phyloP scores from a whole-genome alignment of 2,113 vertebrate genomes.

The Siniperca chuatsi region DNA sequence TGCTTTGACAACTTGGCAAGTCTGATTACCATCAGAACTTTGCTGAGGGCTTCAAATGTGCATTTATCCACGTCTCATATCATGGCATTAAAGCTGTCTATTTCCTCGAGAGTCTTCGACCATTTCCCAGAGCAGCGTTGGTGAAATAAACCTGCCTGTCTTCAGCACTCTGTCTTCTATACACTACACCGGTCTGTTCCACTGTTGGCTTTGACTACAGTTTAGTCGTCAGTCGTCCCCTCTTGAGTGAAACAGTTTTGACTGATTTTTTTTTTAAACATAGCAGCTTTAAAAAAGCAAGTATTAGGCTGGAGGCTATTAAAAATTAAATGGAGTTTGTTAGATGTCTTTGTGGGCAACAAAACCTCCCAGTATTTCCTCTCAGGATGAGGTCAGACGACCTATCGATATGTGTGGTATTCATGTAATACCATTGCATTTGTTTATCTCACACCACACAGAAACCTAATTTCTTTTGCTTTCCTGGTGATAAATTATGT shows the following conservation, averaged over 20 bases:
- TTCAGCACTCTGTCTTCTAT: slow-evolving; percentile 2
- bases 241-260: slow-evolving; percentile 25
- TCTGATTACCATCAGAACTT: slow-evolving; percentile 18
- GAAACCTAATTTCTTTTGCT: slow-evolving; percentile 62
- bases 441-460: slow-evolving; percentile 54
- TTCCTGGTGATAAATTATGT: slow-evolving; percentile 72
- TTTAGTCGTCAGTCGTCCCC: slow-evolving; percentile 29
- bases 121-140: neutral
- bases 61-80: slow-evolving; percentile 13
- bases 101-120: neutral
- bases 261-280: neutral
- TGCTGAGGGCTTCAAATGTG: slow-evolving; percentile 24
- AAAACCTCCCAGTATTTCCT: slow-evolving; percentile 14
- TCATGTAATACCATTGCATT: slow-evolving; percentile 51
- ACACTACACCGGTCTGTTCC: slow-evolving; percentile 36
- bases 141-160: slow-evolving; percentile 25
- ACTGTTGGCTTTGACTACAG: slow-evolving; percentile 27
- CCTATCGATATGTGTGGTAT: slow-evolving; percentile 45
- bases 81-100: slow-evolving; percentile 2
- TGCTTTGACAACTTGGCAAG: slow-evolving; percentile 31
- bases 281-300: slow-evolving; percentile 11
- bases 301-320: slow-evolving; percentile 1
- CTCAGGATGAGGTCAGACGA: slow-evolving; percentile 50
- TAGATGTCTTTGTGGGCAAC: neutral
- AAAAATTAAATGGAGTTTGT: slow-evolving; percentile 23